Evolutionary conservation across 2,797 vertebrate species (phyloP).

Genomic region (Yasuhikotakia modesta): DNA sequence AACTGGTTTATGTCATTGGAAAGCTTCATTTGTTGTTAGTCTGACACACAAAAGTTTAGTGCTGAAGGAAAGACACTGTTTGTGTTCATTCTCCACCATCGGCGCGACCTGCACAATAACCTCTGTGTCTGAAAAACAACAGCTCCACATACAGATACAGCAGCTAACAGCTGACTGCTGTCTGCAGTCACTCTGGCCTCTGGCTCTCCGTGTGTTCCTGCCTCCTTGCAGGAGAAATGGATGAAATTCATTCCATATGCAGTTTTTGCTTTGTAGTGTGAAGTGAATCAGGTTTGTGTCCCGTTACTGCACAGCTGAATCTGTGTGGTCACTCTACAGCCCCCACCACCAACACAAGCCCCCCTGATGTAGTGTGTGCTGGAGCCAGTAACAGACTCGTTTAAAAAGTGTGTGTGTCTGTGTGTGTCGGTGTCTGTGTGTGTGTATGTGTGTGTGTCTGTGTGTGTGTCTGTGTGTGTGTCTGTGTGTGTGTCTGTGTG

Average conservation of each 20-base stretch:
- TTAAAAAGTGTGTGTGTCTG: no score
- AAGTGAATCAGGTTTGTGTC: constrained; percentile 55
- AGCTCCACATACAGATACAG: no score
- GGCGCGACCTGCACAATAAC: background rate
- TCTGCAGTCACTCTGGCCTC: constrained; percentile 58
- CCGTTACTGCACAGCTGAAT: constrained; percentile 49
- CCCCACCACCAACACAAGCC: constrained; percentile 33
- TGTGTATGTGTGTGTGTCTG: no score
- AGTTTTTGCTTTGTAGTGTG: constrained; percentile 62
- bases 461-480: no score
- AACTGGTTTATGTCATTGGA: constrained; percentile 43
- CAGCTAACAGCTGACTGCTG: constrained; percentile 58
- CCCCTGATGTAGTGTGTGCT: constrained; percentile 28
- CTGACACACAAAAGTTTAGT: background rate
- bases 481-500: no score
- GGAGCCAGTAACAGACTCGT: constrained; percentile 53
- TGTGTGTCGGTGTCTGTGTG: no score
- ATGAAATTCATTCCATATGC: constrained; percentile 65
- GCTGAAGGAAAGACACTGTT: background rate
- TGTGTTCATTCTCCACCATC: no score
- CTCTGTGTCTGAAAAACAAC: no score
- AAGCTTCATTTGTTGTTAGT: background rate
- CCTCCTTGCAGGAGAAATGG: constrained; percentile 42
- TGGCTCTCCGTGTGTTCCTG: constrained; percentile 46
- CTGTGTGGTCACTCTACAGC: constrained; percentile 31